These are phyloP conservation scores for Frankliniella intonsa DNA, from an alignment of 2,888 invertebrate genomes.

Conservation along the genomic window DNA sequence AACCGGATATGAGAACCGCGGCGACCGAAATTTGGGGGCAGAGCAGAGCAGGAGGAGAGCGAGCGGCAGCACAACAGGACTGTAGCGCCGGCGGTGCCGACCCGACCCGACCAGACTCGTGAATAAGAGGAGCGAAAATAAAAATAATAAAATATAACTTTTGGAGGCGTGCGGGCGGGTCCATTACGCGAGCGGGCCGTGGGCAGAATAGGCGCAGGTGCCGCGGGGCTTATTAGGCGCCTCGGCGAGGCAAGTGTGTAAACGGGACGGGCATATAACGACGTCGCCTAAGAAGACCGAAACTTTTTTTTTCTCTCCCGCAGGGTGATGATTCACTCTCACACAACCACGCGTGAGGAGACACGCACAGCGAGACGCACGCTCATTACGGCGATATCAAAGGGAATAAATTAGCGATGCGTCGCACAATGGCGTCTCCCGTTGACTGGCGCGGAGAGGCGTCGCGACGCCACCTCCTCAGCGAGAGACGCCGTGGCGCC, in stretches of 20 bases:
- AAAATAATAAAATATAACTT: too few species aligned
- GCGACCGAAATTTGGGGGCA: too few species aligned
- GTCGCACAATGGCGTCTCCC: neutral
- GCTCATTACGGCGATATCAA: too few species aligned
- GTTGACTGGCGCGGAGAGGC: neutral
- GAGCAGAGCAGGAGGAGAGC: neutral
- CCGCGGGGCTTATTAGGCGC: neutral
- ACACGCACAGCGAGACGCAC: too few species aligned
- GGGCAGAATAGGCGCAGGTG: too few species aligned
- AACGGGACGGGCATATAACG: neutral
- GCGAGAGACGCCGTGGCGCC: neutral
- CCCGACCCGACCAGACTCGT: neutral
- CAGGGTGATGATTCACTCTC: neutral
- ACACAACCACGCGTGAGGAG: neutral
- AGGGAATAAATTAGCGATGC: neutral
- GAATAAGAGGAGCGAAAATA: too few species aligned
- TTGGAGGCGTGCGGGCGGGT: too few species aligned
- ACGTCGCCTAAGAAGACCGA: neutral
- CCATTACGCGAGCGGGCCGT: too few species aligned
- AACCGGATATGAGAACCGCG: neutral
- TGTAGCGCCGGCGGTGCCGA: neutral
- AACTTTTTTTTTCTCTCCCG: neutral
- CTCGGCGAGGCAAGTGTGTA: neutral
- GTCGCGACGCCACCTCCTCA: neutral
- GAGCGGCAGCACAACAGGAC: neutral